These are phyloP conservation scores for Patella ulyssiponensis DNA, from an alignment of 2,888 invertebrate genomes.

Conservation along the genomic window DNA sequence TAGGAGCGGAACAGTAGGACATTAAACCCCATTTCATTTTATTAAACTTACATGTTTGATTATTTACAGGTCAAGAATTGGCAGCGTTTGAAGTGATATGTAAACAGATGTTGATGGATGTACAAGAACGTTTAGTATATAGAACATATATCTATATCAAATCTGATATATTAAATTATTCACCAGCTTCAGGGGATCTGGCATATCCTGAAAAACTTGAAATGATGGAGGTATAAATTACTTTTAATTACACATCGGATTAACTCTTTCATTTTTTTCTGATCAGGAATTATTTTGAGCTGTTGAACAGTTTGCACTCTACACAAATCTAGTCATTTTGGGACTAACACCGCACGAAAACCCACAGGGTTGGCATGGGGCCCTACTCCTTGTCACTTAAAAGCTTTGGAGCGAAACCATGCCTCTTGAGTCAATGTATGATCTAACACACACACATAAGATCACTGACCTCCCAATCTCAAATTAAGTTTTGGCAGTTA, in stretches of 20 bases:
- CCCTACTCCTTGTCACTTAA: too few relatives aligned
- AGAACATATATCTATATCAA: constrained; percentile 94
- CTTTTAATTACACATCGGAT: neutral
- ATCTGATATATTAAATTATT: constrained; percentile 84
- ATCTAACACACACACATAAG: too few relatives aligned
- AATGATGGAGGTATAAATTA: constrained; percentile 88
- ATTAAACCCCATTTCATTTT: neutral
- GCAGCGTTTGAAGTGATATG: constrained; percentile 84
- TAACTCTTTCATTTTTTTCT: neutral
- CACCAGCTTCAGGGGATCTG: constrained; percentile 93
- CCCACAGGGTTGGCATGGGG: too few relatives aligned
- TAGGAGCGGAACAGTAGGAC: neutral
- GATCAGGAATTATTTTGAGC: neutral
- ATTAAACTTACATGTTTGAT: constrained; percentile 11
- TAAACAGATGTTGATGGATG: constrained; percentile 87
- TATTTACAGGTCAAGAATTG: constrained; percentile 78
- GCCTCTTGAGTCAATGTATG: too few relatives aligned
- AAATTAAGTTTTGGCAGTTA: too few relatives aligned
- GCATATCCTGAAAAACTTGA: constrained; percentile 97
- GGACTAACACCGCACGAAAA: too few relatives aligned
- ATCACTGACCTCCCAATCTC: too few relatives aligned
- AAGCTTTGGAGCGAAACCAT: too few relatives aligned
- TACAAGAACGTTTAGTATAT: constrained; percentile 96
- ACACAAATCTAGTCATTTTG: too few relatives aligned
- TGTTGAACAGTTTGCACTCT: neutral